Evolutionary conservation across 92 coral and sea anemone genomes (phyloP), one percentile per base, ranked within the genome.

Genomic region (Hydrozoanthus gracilis): DNA sequence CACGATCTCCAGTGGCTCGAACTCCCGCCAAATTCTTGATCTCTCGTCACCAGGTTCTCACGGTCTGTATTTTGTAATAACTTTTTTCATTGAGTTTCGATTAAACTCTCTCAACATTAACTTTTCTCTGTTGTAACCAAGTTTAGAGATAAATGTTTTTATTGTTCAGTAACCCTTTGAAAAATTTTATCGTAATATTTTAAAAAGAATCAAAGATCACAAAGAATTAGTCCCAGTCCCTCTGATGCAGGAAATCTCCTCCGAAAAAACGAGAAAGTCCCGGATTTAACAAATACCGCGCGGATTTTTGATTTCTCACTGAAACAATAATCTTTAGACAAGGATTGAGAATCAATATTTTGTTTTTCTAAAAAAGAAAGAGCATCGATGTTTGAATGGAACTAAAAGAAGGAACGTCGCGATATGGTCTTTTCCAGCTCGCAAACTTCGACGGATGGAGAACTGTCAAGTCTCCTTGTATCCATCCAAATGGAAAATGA

Each of bases 391-490:
- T 64, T 64, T 64, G 84, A 56, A 64, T 47, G 60, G 61, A 48
- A 50, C 45, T 62, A 3, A 20, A 61, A 79, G 55, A n/a, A 65
- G n/a, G 51, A 58, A 47, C 20, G 52, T 76, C 5, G 51, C 7
- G 83, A 78, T 18, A 78, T 79, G 84, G 48, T 55, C 7, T 46
- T 73, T 3, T 79, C 84, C 27, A 51, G 68, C 56, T 61, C 84
- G 15, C 68, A 68, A 58, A 54, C 68, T 35, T 77, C 83, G 58
- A 14, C 51, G 20, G 83, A 78, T 58, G 83, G 83, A 10, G 84
- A 79, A 79, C 84, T 79, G 7, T 79, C 84, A 45, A 64, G 7
- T 62, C 84, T 61, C 8, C 67, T 79, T 17, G 84, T 79, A 79
- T 79, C 84, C 84, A 45, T 79, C 7, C 55, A 27, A 62, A 45